phyloP scores from a whole-genome alignment of 2,797 vertebrate genomes.

The Apogon hyalosoma region DNA sequence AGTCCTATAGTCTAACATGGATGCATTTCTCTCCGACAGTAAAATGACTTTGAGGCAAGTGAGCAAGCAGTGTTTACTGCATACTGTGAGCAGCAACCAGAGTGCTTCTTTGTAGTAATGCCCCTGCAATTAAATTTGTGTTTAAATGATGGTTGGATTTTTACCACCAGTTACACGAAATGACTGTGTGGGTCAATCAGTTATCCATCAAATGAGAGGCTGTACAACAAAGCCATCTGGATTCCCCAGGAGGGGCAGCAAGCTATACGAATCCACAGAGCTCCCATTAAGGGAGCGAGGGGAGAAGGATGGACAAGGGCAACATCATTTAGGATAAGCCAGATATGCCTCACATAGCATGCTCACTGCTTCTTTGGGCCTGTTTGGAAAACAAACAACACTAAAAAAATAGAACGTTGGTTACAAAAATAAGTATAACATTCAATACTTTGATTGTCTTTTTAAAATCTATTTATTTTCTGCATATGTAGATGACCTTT shows the following conservation, averaged over 20 bases:
- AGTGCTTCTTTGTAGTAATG: conserved; percentile 38
- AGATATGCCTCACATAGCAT: conserved; percentile 78
- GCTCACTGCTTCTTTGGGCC: conserved; percentile 85
- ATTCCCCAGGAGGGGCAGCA: conserved; percentile 47
- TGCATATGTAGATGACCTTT: conserved; percentile 89
- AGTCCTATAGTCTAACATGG: conserved; percentile 36
- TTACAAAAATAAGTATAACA: conserved; percentile 99
- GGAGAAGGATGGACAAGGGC: conserved; percentile 47
- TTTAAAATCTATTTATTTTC: conserved; percentile 93
- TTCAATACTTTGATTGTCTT: conserved; percentile 99
- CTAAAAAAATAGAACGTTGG: conserved; percentile 87
- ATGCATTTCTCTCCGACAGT: conserved; percentile 48
- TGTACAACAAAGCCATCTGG: conserved; percentile 50
- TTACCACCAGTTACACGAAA: conserved; percentile 46
- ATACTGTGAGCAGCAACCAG: conserved; percentile 42
- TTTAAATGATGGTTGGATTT: conserved; percentile 27
- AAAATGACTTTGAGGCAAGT: conserved; percentile 69
- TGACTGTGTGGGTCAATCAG: conserved; percentile 52
- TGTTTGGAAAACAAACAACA: conserved; percentile 82
- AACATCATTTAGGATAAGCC: conserved; percentile 66
- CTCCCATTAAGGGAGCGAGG: conserved; percentile 56
- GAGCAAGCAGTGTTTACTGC: conserved; percentile 71
- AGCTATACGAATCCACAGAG: conserved; percentile 59
- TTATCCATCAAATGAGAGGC: conserved; percentile 54
- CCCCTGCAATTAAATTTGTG: conserved; percentile 47